phyloP scores from a whole-genome alignment of 2,113 vertebrate genomes.

The Odocoileus virginianus region DNA sequence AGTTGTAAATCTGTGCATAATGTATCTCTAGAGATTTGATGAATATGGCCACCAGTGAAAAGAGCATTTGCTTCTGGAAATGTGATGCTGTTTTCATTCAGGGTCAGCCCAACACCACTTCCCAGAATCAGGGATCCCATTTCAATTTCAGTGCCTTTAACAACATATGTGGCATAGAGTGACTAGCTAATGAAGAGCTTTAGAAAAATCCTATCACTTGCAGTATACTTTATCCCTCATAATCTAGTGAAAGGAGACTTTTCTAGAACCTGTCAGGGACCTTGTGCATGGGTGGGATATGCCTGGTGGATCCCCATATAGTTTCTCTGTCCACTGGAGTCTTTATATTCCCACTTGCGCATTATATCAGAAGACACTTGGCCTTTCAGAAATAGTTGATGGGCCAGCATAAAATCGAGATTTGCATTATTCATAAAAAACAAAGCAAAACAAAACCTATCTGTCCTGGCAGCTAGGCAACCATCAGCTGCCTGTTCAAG shows the following conservation, averaged over 20 bases:
- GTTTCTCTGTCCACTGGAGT: not conserved
- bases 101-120: not conserved
- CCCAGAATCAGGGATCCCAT: not conserved
- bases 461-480: not conserved
- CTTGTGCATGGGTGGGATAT: not conserved
- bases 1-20: not conserved
- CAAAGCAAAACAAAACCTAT: not conserved
- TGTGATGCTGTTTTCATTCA: not conserved
- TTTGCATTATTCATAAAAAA: constrained; percentile 13
- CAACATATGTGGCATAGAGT: not conserved
- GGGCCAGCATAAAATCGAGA: not conserved
- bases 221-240: not conserved
- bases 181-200: not conserved
- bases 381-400: not conserved
- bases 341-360: not conserved
- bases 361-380: not conserved
- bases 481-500: not conserved
- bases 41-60: not conserved
- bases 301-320: not conserved
- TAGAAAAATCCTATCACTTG: not conserved
- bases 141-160: not conserved
- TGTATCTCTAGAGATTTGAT: not conserved
- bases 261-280: not conserved
- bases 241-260: not conserved
- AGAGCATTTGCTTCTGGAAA: not conserved